These are phyloP conservation scores for Pristionchus fissidentatus DNA, from an alignment of 2,888 invertebrate genomes.

Conservation along the genomic window DNA sequence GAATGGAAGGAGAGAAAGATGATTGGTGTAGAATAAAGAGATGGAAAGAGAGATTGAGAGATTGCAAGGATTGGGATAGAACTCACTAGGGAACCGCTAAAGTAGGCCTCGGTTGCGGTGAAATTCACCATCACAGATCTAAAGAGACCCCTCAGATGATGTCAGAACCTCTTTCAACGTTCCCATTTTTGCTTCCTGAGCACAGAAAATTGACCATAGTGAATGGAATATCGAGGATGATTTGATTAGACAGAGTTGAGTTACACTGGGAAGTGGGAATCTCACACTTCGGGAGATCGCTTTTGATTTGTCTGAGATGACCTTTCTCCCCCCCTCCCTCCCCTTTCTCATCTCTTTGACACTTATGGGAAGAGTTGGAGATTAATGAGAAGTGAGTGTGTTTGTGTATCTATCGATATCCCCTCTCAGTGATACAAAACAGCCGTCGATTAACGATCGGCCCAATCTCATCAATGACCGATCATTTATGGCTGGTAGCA, in stretches of 20 bases:
- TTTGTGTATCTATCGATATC: not conserved
- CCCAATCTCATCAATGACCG: not conserved
- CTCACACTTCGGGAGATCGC: not conserved
- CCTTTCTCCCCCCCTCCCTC: not conserved
- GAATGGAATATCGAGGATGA: too few species aligned
- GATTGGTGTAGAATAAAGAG: too few species aligned
- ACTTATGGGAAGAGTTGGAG: constrained; percentile 18
- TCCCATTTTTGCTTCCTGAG: too few species aligned
- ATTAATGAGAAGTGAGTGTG: constrained; percentile 20
- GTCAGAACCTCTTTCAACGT: too few species aligned
- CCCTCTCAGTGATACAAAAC: not conserved
- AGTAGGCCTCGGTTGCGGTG: too few species aligned
- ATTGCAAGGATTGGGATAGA: not conserved
- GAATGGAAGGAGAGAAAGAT: not conserved
- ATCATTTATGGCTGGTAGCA: constrained; percentile 18
- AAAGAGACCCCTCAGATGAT: too few species aligned
- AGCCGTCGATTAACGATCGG: not conserved
- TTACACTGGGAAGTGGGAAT: too few species aligned
- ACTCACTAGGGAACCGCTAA: too few species aligned
- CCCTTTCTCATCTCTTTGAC: constrained; percentile 13
- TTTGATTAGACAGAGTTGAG: too few species aligned
- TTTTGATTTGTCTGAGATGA: too few species aligned
- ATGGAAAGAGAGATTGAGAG: not conserved
- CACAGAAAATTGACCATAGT: too few species aligned
- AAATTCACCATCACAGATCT: too few species aligned